Base-by-base conservation (phyloP, 23 tunicate genomes). In the Oikopleura albicans region DNA sequence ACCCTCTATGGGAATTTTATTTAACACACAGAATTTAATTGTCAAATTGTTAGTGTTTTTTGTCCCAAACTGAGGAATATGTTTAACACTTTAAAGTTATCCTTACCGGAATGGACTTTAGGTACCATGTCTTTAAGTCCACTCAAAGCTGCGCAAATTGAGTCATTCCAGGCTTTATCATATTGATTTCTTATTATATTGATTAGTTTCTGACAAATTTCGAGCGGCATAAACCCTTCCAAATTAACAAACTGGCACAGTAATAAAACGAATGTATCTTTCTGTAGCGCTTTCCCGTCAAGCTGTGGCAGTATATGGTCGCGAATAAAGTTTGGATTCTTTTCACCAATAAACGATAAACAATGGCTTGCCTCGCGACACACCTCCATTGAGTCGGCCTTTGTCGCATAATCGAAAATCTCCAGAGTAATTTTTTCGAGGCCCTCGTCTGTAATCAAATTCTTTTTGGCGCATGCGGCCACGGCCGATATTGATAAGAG, bases 401-500 rank as follows among this genome's bases (percentile, higher is more conserved):
- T 71, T 29, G 79, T 71, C 37, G 79, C 79, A 12, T 22, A 37
- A 4, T 71, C 79, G 79, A 71, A 71, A 12, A 71, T 37, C 31
- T 71, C 79, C 4, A 71, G 33, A 16, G 79, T 71, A 2, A 71
- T 71, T 16, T 34, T 2, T 37, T 71, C 79, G 4, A 71, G 31
- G 35, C 79, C 79, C 4, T 34, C 79, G 28, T 16, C 4, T 2
- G 34, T 71, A 2, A 71, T 71, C 79, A 71, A 71, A 37, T 71
- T 71, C 34, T 4, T 31, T 71, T 71, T 71, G 2, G 79, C 79
- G 31, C 79, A 71, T 29, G 79, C 79, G 37, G 79, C 79, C 34
- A 71, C 79, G 33, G 79, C 79, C 4, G 79, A 71, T 22, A 71
- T n/a, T 12, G 79, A 71, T 16, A 71, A n/a, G 4, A 71, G 79